Evolutionary conservation across 2,797 vertebrate species (phyloP).

Genomic region (Lepus townsendii): DNA sequence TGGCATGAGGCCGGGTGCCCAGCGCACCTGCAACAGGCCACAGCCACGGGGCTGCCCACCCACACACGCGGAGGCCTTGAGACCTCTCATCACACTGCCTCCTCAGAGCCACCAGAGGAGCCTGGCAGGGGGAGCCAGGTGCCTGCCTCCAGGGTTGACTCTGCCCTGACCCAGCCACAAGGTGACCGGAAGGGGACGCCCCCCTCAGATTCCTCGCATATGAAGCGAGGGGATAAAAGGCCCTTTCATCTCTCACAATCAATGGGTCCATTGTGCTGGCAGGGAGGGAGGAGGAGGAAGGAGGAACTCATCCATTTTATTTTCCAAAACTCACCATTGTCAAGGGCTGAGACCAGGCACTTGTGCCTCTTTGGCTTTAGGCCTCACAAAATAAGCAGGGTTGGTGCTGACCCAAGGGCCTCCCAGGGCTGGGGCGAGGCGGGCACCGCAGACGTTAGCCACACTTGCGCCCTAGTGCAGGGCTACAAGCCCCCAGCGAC

Average conservation of each 20-base stretch:
- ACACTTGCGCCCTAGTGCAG: not conserved
- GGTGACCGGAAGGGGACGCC: not conserved
- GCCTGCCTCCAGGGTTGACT: not conserved
- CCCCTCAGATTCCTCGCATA: not conserved
- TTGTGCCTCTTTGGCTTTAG: conserved; percentile 27
- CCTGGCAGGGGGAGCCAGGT: not conserved
- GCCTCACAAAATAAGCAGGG: conserved; percentile 60
- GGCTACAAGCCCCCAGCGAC: not conserved
- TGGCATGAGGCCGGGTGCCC: not conserved
- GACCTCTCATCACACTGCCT: not conserved
- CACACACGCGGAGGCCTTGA: accelerated
- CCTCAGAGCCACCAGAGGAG: not conserved
- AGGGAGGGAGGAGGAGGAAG: conserved; percentile 21
- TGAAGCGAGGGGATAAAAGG: conserved; percentile 35
- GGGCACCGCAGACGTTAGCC: not conserved
- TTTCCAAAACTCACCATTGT: conserved; percentile 64
- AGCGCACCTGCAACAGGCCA: not conserved
- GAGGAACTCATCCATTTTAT: conserved; percentile 31
- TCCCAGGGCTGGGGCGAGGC: not conserved
- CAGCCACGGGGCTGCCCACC: not conserved
- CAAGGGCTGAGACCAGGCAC: conserved; percentile 19
- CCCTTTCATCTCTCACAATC: conserved; percentile 53
- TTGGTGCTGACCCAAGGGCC: not conserved
- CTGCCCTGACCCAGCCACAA: not conserved
- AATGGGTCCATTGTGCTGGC: conserved; percentile 59